Percentiles rank a stretch among this genome's conserved stretches.
Evolutionary conservation across 2,888 invertebrate species (phyloP).

Genomic region (Drosophila neoperkinsi): DNA sequence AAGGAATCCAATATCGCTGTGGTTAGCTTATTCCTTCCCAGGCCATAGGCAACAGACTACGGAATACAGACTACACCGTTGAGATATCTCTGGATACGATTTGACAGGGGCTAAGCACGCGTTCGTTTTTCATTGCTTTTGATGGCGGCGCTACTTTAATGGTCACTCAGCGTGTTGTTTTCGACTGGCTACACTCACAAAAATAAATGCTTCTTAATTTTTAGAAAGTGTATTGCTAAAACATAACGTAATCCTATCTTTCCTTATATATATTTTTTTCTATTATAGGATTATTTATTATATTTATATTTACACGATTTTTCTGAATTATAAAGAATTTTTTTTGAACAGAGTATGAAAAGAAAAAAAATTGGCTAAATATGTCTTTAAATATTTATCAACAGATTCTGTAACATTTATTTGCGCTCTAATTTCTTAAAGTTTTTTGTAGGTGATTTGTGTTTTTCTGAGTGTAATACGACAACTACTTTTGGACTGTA

Average conservation of each 20-base stretch:
- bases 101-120: conserved; percentile 60
- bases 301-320: neutral
- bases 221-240: neutral
- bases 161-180: conserved; percentile 31
- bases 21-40: conserved; percentile 5
- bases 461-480: conserved; percentile 1
- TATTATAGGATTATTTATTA: fast-evolving
- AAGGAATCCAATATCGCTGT: conserved; percentile 19
- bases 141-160: conserved; percentile 58
- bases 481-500: conserved; percentile 12
- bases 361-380: neutral
- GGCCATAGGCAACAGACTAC: neutral
- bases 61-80: neutral
- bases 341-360: neutral
- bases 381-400: neutral
- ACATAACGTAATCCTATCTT: neutral
- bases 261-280: neutral
- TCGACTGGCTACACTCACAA: neutral
- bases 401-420: neutral
- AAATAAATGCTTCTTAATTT: neutral
- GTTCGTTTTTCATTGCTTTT: conserved; percentile 48
- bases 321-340: fast-evolving
- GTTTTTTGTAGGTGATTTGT: neutral
- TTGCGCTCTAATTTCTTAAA: neutral
- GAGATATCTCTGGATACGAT: conserved; percentile 18